Percentiles rank a stretch among this genome's conserved stretches.
phyloP scores from a whole-genome alignment of 1,140 invertebrate genomes.

The Mylabris phalerata region DNA sequence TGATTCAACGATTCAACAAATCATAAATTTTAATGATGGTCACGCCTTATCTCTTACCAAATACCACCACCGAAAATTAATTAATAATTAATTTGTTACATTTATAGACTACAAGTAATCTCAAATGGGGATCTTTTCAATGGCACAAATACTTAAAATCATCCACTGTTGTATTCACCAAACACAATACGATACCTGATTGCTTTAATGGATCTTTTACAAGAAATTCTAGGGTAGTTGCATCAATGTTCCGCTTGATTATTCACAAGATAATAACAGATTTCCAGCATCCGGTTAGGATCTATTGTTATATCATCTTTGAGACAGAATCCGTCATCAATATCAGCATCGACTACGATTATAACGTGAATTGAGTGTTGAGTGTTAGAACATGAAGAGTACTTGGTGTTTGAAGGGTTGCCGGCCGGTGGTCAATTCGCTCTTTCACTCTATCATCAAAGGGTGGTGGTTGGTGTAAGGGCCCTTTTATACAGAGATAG shows the following conservation, averaged over 20 bases:
- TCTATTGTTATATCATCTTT: neutral
- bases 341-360: neutral
- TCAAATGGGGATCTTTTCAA: too few relatives aligned
- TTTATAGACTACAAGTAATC: neutral
- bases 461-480: slow-evolving; percentile 12
- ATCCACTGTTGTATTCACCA: too few relatives aligned
- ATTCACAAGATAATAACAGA: neutral
- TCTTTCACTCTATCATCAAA: slow-evolving; percentile 14
- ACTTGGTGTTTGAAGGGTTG: neutral
- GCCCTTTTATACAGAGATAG: slow-evolving; percentile 1
- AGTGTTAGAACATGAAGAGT: slow-evolving; percentile 9
- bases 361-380: neutral
- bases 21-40: neutral
- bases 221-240: neutral
- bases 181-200: slow-evolving; percentile 1
- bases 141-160: too few relatives aligned
- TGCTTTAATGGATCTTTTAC: slow-evolving; percentile 1
- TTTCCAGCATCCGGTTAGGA: neutral
- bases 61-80: neutral
- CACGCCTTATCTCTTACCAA: neutral
- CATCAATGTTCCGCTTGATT: neutral
- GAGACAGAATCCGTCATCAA: neutral
- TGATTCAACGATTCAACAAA: slow-evolving; percentile 14
- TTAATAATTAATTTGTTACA: neutral
- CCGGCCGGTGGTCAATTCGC: slow-evolving; percentile 10